Evolutionary conservation across 2,113 vertebrate genomes (phyloP).

Genomic region (Narcine bancroftii): DNA sequence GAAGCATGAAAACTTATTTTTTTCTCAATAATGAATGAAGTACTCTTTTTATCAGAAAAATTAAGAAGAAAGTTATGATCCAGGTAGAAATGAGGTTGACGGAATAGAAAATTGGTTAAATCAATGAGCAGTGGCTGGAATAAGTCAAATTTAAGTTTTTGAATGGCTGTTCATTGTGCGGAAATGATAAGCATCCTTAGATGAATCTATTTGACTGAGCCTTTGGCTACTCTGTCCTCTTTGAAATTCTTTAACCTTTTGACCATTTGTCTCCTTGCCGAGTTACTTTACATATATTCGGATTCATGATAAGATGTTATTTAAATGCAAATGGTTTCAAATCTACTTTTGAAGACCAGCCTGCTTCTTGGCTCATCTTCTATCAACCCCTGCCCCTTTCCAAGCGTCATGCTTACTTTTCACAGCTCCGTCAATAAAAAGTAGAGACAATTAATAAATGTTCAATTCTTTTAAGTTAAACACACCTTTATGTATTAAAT

Average conservation of each 20-base stretch:
- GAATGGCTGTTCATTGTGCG: not conserved
- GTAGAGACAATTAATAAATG: too few species aligned
- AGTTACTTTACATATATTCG: not conserved
- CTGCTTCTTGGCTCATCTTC: too few species aligned
- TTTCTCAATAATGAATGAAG: too few species aligned
- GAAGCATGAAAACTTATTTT: too few species aligned
- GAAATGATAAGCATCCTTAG: not conserved
- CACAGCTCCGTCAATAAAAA: too few species aligned
- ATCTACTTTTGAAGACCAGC: too few species aligned
- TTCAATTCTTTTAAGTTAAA: too few species aligned
- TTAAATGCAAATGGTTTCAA: not conserved
- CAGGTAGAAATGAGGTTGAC: not conserved
- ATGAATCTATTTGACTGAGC: not conserved
- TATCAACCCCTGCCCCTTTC: too few species aligned
- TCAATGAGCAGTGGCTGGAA: not conserved
- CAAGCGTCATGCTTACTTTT: too few species aligned
- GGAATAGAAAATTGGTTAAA: not conserved
- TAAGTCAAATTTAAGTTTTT: not conserved
- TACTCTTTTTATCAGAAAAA: not conserved
- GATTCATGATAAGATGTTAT: not conserved
- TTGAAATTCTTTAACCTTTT: not conserved
- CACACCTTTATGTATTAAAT: too few species aligned
- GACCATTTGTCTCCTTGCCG: not conserved
- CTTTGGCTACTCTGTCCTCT: not conserved
- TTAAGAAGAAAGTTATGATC: not conserved